Base-by-base conservation (phyloP, 2,797 vertebrate genomes). In the Pangasius djambal region DNA sequence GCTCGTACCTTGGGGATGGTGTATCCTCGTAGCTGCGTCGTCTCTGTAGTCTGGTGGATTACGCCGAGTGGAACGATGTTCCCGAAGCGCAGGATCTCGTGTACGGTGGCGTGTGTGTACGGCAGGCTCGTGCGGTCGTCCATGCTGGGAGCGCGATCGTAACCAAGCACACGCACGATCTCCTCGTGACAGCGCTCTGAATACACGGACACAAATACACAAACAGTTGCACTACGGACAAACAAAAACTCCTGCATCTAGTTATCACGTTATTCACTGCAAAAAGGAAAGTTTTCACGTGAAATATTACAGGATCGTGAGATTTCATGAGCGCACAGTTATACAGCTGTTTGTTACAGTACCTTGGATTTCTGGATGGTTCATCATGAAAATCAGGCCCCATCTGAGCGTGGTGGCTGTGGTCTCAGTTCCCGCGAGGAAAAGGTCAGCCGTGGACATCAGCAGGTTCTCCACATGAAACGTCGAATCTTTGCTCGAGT, bases 351-450 rank as follows among this genome's bases (percentile, higher is more conserved):
- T 3, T n/a, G 28, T 78, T 59, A 63, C 67, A 34, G 37, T 74
- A 92, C 92, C 91, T 92, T 93, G 93, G 37, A 93, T 69, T 28
- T 93, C 86, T 31, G 91, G 89, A 77, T 92, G 75, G 48, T 92
- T 87, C 86, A 88, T 88, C 90, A 93, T 85, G 55, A 72, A 92
- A 12, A 93, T 87, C 67, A 93, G 87, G 0, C 89, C 90, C 92
- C 93, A 93, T 85, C 89, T 89, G 87, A 93, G 88, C 20, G 92
- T 92, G 85, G 88, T 91, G 3, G 92, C 7, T 0, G 91, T 93
- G 34, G 93, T 92, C 88, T 93, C 93, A 0, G 90, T 91, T 69
- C 92, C 93, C 15, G 91, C 91, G 5, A 93, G 7, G 59, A 93
- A 93, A 0, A 92, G 89, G 34, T 92, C 91, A 34, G 72, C 1